phyloP scores from a whole-genome alignment of 2,888 invertebrate species.

The Malthinus seriepunctatus region DNA sequence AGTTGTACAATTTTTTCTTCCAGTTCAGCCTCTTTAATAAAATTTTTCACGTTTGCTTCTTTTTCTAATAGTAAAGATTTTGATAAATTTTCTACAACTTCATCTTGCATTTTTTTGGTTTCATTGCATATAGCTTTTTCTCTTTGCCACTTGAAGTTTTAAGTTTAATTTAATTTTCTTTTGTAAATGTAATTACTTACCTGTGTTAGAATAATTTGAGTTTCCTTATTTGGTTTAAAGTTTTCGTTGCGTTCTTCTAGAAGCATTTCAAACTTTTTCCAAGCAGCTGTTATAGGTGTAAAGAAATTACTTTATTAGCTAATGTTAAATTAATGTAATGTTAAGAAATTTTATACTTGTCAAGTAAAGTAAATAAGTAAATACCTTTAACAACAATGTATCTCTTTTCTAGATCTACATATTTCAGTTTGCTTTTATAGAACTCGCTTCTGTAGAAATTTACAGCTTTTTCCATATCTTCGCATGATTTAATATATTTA shows the following conservation, averaged over 20 bases:
- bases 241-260: not conserved
- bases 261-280: conserved; percentile 11
- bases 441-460: conserved; percentile 30
- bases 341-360: too few relatives aligned
- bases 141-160: conserved; percentile 6
- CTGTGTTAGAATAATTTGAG: conserved; percentile 9
- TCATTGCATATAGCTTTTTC: conserved; percentile 25
- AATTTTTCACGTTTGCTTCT: conserved; percentile 17
- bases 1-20: conserved; percentile 11
- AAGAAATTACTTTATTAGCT: not conserved
- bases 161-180: too few relatives aligned
- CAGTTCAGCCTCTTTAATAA: conserved; percentile 9
- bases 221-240: conserved; percentile 2
- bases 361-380: not conserved
- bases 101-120: conserved; percentile 6
- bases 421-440: conserved; percentile 31
- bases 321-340: too few relatives aligned
- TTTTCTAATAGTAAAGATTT: conserved; percentile 18
- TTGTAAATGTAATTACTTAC: conserved; percentile 2
- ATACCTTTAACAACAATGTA: conserved; percentile 36
- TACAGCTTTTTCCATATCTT: conserved; percentile 30
- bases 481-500: conserved; percentile 28
- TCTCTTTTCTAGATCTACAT: conserved; percentile 34
- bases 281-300: conserved; percentile 7
- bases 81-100: conserved; percentile 24